phyloP scores from a whole-genome alignment of 2,888 invertebrate species.

The Chrysopilus asiliformis region DNA sequence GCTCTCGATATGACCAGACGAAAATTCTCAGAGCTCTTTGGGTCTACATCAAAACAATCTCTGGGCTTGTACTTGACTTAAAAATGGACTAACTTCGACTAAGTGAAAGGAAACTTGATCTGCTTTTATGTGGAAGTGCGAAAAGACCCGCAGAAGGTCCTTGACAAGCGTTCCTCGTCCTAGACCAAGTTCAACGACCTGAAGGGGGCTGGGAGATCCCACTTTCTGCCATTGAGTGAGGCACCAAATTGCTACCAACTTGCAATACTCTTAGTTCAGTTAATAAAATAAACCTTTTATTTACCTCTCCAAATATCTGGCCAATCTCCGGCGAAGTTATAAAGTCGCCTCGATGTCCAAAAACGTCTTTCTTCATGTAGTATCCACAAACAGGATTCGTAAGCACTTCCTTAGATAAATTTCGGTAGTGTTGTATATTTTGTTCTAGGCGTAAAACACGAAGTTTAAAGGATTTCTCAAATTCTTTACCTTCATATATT shows the following conservation, averaged over 20 bases:
- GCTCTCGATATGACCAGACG: slow-evolving; percentile 62
- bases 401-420: slow-evolving; percentile 68
- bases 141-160: slow-evolving; percentile 70
- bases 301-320: slow-evolving; percentile 91
- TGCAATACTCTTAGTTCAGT: background rate
- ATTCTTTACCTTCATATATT: slow-evolving; percentile 99
- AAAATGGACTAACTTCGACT: slow-evolving; percentile 78
- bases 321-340: slow-evolving; percentile 95
- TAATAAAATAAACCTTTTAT: background rate
- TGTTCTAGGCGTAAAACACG: too few species aligned
- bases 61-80: slow-evolving; percentile 69
- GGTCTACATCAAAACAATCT: slow-evolving; percentile 74
- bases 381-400: slow-evolving; percentile 78
- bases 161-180: slow-evolving; percentile 79
- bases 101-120: too few species aligned
- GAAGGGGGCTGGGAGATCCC: slow-evolving; percentile 58
- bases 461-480: too few species aligned
- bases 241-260: slow-evolving; percentile 83
- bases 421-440: too few species aligned
- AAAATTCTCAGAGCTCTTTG: slow-evolving; percentile 38
- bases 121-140: slow-evolving; percentile 24
- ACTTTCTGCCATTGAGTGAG: slow-evolving; percentile 73
- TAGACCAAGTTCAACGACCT: slow-evolving; percentile 91
- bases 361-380: slow-evolving; percentile 82
- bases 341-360: slow-evolving; percentile 85